Evolutionary conservation across 2,113 vertebrate genomes (phyloP).

Genomic region (Caloenas nicobarica): DNA sequence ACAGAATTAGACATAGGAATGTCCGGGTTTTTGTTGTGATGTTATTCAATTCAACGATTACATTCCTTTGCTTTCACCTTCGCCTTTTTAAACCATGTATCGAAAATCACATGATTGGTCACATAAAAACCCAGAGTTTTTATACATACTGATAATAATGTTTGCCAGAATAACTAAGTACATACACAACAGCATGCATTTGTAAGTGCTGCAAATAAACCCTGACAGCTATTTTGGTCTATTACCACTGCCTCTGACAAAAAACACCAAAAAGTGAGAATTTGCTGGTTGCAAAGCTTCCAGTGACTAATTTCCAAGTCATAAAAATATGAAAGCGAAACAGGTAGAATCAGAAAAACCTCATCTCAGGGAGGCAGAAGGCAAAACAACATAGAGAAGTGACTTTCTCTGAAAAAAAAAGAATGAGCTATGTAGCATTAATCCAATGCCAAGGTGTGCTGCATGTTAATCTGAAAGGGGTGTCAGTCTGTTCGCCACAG

Average conservation of each 20-base stretch:
- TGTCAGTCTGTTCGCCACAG: background rate
- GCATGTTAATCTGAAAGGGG: background rate
- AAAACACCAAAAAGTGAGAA: background rate
- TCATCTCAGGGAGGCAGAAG: background rate
- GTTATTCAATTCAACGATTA: background rate
- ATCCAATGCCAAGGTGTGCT: background rate
- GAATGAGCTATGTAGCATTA: background rate
- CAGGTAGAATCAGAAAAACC: background rate
- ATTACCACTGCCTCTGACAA: background rate
- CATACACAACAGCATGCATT: accelerated
- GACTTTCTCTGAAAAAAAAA: background rate
- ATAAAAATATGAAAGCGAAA: background rate
- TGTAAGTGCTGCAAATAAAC: background rate
- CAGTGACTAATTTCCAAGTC: background rate
- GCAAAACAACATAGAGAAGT: background rate
- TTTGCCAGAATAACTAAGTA: background rate
- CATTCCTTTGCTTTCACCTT: slow-evolving; percentile 30
- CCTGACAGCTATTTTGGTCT: background rate
- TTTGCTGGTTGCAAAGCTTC: background rate
- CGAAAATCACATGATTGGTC: background rate
- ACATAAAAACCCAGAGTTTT: background rate
- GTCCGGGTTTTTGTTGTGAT: background rate
- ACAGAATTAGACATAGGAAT: slow-evolving; percentile 37
- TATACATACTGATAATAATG: background rate
- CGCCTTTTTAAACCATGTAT: background rate